Base-by-base conservation (phyloP, 2,113 vertebrate genomes). In the Cygnus buccinator region DNA sequence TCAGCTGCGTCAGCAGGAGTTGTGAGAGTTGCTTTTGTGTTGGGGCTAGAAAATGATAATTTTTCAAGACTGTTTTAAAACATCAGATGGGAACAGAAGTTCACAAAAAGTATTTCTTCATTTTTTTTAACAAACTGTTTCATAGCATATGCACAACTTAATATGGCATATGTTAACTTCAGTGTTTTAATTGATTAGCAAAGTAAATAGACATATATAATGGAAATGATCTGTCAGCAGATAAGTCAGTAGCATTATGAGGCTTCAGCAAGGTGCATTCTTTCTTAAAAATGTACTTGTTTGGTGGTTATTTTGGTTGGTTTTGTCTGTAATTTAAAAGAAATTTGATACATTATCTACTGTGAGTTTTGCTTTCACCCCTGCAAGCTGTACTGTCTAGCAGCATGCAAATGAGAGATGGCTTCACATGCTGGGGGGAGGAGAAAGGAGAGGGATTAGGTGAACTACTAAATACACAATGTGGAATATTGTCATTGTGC, bases 131-230 rank as follows among this genome's bases (percentile, higher is more conserved):
- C 97, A 97, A 95, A 97, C 97, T 97, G 96, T 97, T 97, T 96
- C 96, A 90, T 94, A 97, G 96, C 97, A 97, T 97, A 97, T 97
- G 97, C 67, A 97, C 87, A 94, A 96, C 90, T 97, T 97, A 97
- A 97, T 97, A 96, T 97, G 94, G 94, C 96, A 97, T 97, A 97
- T 97, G 97, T 94, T 97, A 97, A 94, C 96, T 97, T 97, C 95
- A 97, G 96, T 97, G 91, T 97, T 97, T 97, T 97, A 97, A 97
- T 97, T 97, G 97, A 97, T 97, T 97, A 97, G 90, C 94, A 88
- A 95, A 97, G 88, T 96, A 97, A 97, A 97, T 95, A 97, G 96
- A 96, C 0, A 13, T 94, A 96, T 97, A 91, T 93, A 97, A 97
- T 93, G 82, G 90, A 97, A 92, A 95, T 97, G 92, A 97, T 97